Base-by-base conservation (phyloP, 2,113 vertebrate species). In the Electrona antarctica region DNA sequence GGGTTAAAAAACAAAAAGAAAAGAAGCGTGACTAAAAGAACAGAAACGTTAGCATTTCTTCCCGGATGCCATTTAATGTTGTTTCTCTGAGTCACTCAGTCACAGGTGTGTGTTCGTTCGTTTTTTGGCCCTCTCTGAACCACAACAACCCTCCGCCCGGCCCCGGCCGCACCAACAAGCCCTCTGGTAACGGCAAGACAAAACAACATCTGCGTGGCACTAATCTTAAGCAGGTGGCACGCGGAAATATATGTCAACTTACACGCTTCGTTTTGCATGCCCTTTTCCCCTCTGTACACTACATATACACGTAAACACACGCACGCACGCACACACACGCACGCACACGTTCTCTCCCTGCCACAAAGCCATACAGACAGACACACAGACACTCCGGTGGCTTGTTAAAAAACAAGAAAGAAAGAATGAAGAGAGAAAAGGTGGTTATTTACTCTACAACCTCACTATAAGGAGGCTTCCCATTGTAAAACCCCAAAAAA, bases 361-460 rank as follows among this genome's bases (percentile, higher is more conserved):
- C 6, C 21, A 8, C 58, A n/a, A 47, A 14, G 52, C 65, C 69
- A 54, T 64, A 51, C 60, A 70, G 41, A 71, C 60, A 71, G 56
- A 69, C 50, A 77, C 69, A 71, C 68, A 77, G 56, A 71, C 60
- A 61, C 54, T 64, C 59, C 74, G 46, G 7, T 66, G 55, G 69
- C 87, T 84, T 81, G 87, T 48, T 65, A 88, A 83, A 77, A 79
- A 77, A 71, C 55, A 81, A 74, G 56, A 72, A 69, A 70, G 67
- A 73, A 71, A 81, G 41, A 14, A 51, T 21, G 60, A 62, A 82
- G 78, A 60, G 61, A 87, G 74, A 80, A 86, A 52, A 41, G 80
- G 78, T 86, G 83, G 83, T 77, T 88, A 85, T 92, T 93, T 93
- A 89, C 89, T 88, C 84, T 86, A 84, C 84, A 87, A 79, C 85